Conservation (phyloP, 2,797 vertebrate species). For the Crocidura indochinensis region DNA sequence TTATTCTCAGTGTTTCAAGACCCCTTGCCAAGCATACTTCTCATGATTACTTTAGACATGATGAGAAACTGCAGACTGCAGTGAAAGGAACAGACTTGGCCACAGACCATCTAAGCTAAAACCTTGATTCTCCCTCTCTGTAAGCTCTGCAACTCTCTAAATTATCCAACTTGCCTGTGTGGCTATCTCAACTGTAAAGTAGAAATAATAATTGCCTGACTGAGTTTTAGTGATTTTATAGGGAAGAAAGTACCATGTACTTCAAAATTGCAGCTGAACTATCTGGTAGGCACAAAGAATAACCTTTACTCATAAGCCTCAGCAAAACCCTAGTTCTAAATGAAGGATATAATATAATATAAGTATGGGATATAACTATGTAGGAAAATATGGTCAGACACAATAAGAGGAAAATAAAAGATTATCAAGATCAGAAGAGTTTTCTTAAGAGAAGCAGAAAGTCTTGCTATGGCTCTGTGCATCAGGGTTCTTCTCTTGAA, state of each 20-base stretch:
- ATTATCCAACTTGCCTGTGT: neutral
- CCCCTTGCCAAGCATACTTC: conserved; percentile 21
- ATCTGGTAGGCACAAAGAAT: neutral
- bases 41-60: conserved; percentile 33
- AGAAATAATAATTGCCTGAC: neutral
- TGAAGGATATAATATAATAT: neutral
- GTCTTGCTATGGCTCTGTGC: neutral
- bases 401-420: neutral
- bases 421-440: too few species aligned
- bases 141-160: neutral
- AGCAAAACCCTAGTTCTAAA: neutral
- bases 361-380: neutral
- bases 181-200: neutral
- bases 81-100: neutral
- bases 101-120: neutral
- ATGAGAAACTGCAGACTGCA: neutral
- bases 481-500: neutral
- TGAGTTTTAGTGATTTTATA: neutral
- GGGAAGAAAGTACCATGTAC: neutral
- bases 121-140: neutral
- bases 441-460: neutral
- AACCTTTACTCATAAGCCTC: neutral
- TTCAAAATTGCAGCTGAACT: neutral
- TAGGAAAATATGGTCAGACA: neutral
- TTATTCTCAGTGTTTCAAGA: neutral